A percentile compares a stretch with the other conserved stretches of the same genome.
These are phyloP conservation scores for Ammodytes dubius DNA, from an alignment of 2,113 vertebrate genomes.

Conservation along the genomic window DNA sequence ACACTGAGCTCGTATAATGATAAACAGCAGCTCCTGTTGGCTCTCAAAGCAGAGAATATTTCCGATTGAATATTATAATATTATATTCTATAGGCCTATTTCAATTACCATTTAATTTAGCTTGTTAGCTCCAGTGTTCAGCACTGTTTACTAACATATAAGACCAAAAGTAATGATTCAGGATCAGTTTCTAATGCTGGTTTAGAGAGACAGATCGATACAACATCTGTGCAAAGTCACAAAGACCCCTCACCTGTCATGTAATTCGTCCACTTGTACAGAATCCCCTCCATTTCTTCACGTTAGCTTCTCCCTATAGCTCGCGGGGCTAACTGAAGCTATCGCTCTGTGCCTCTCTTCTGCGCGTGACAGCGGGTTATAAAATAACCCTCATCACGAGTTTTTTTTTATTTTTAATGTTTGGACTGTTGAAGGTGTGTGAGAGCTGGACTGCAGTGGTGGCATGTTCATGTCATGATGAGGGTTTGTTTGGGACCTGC, in stretches of 20 bases:
- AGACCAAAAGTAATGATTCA: not conserved
- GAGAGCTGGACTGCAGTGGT: not conserved
- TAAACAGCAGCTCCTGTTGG: too few species aligned
- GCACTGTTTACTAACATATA: conserved; percentile 1
- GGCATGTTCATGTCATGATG: not conserved
- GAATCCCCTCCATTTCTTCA: conserved; percentile 90
- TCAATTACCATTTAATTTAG: not conserved
- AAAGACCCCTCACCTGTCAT: conserved; percentile 89
- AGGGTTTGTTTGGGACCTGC: not conserved
- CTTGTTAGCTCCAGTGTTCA: not conserved
- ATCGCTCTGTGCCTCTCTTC: not conserved
- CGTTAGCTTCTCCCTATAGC: conserved; percentile 24
- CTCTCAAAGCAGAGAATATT: too few species aligned
- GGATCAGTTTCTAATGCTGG: not conserved
- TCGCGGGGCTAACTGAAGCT: conserved; percentile 6
- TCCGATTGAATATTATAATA: too few species aligned
- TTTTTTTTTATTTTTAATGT: not conserved
- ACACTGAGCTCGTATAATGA: not conserved
- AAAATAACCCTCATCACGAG: not conserved
- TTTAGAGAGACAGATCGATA: not conserved
- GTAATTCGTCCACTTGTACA: conserved; percentile 98
- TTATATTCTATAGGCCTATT: too few species aligned
- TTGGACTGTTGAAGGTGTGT: not conserved
- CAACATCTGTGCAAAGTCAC: too few species aligned
- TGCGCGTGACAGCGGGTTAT: not conserved